A percentile compares a stretch with the other conserved stretches of the same genome.
Conservation (phyloP, 2,113 vertebrate genomes). For the Willisornis vidua region DNA sequence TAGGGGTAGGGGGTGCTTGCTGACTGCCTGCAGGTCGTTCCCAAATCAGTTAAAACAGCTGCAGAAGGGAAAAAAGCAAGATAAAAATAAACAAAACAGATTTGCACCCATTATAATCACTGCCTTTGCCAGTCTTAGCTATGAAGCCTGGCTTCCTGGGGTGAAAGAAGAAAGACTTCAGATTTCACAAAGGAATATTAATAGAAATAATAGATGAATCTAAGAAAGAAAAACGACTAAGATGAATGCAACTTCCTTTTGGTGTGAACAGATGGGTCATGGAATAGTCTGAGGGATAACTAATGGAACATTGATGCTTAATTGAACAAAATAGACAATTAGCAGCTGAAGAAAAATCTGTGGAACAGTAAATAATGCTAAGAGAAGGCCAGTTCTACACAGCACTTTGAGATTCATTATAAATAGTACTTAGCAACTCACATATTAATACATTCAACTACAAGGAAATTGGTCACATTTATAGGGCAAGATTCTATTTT, state of each 20-base stretch:
- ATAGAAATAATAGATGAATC: slow-evolving; percentile 19
- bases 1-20: background rate
- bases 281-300: background rate
- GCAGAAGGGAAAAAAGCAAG: background rate
- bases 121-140: background rate
- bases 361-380: slow-evolving; percentile 9
- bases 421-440: background rate
- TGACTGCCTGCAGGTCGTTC: slow-evolving; percentile 1
- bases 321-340: slow-evolving; percentile 25
- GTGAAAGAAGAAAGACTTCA: slow-evolving; percentile 45
- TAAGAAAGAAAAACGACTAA: background rate
- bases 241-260: slow-evolving; percentile 18
- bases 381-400: background rate
- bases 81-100: slow-evolving; percentile 32
- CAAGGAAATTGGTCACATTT: background rate
- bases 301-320: background rate
- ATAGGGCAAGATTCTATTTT: background rate
- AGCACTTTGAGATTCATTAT: background rate
- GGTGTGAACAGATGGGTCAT: slow-evolving; percentile 22
- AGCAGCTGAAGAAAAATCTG: slow-evolving; percentile 23
- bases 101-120: slow-evolving; percentile 1
- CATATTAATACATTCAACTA: background rate
- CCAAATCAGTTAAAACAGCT: slow-evolving; percentile 36
- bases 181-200: slow-evolving; percentile 33
- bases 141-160: background rate